These are phyloP conservation scores for Battus philenor DNA, from an alignment of 1,140 invertebrate genomes.

Conservation along the genomic window DNA sequence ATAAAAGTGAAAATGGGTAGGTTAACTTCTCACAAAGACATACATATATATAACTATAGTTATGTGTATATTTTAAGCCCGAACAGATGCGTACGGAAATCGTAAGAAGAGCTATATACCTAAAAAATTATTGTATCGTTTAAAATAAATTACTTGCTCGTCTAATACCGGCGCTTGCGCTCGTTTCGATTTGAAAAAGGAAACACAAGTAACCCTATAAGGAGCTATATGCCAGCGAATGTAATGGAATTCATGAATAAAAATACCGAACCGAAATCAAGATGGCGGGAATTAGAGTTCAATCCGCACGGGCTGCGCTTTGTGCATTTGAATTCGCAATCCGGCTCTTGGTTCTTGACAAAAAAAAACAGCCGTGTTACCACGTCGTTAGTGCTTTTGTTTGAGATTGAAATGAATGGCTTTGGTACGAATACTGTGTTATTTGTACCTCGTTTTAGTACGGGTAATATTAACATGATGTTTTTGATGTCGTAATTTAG, in stretches of 20 bases:
- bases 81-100: too few relatives aligned
- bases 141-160: too few relatives aligned
- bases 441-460: too few relatives aligned
- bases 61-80: too few relatives aligned
- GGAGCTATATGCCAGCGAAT: slow-evolving; percentile 24
- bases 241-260: slow-evolving; percentile 47
- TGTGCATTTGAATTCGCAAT: slow-evolving; percentile 5
- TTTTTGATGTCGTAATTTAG: too few relatives aligned
- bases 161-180: slow-evolving; percentile 40
- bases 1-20: too few relatives aligned
- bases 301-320: neutral
- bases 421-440: too few relatives aligned
- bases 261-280: slow-evolving; percentile 41
- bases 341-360: slow-evolving; percentile 2
- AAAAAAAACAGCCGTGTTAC: slow-evolving; percentile 1
- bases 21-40: too few relatives aligned
- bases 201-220: slow-evolving; percentile 26
- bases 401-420: neutral
- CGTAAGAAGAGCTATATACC: too few relatives aligned
- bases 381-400: slow-evolving; percentile 4
- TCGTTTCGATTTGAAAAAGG: slow-evolving; percentile 21
- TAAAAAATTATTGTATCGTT: too few relatives aligned
- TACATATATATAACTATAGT: too few relatives aligned
- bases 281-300: slow-evolving; percentile 37
- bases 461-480: too few relatives aligned